Conservation (phyloP, 2,797 vertebrate species). For the Esox masquinongy region DNA sequence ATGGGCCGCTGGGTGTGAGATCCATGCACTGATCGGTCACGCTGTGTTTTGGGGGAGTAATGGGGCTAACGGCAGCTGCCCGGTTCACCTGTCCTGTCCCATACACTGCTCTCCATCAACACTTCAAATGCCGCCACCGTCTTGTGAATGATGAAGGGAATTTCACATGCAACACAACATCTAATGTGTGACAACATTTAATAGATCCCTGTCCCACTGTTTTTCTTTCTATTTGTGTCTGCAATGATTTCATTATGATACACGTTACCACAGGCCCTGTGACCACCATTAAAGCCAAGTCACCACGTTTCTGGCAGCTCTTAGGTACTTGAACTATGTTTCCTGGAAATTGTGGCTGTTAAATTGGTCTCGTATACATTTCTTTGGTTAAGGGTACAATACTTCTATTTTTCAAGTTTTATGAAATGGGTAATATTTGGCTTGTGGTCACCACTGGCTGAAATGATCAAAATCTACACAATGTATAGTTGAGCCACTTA, state of each 20-base stretch:
- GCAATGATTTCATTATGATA: constrained; percentile 29
- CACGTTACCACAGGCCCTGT: constrained; percentile 43
- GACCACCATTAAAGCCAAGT: neutral
- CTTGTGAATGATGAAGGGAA: constrained; percentile 48
- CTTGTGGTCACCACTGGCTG: too few relatives aligned
- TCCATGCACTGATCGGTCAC: constrained; percentile 70
- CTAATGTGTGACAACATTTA: constrained; percentile 63
- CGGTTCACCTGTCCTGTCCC: constrained; percentile 74
- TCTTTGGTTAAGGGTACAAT: constrained; percentile 66
- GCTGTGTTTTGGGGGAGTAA: constrained; percentile 59
- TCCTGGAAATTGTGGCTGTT: constrained; percentile 40
- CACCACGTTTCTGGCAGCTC: constrained; percentile 23
- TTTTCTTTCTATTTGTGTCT: constrained; percentile 56
- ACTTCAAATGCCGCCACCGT: constrained; percentile 36
- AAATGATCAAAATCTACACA: too few relatives aligned
- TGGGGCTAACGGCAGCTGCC: constrained; percentile 67
- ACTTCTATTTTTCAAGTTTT: too few relatives aligned
- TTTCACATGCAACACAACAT: constrained; percentile 60
- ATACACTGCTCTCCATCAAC: constrained; percentile 71
- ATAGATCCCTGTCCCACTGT: constrained; percentile 54
- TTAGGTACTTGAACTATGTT: neutral
- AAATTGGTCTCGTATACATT: constrained; percentile 71
- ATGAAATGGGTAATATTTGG: too few relatives aligned
- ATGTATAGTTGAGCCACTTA: constrained; percentile 59
- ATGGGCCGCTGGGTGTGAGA: constrained; percentile 63